A percentile compares a stretch with the other conserved stretches of the same genome.
These are phyloP conservation scores for Scaptomyza parva DNA, from an alignment of 2,888 invertebrate species.

Conservation along the genomic window DNA sequence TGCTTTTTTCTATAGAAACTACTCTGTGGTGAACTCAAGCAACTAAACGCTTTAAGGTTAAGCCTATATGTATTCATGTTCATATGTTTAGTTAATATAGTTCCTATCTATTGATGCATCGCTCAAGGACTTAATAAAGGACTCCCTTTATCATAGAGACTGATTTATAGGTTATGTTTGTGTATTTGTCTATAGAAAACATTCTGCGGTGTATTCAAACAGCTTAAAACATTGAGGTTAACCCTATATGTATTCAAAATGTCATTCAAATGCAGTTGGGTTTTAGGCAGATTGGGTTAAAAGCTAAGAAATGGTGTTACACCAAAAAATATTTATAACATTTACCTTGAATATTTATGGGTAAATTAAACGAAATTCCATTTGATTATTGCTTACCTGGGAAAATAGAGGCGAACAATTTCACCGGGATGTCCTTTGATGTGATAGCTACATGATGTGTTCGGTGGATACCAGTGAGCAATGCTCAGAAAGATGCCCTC, in stretches of 20 bases:
- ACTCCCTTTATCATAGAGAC: too few relatives aligned
- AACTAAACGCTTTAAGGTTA: too few relatives aligned
- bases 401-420: conserved; percentile 95
- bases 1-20: too few relatives aligned
- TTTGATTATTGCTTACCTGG: conserved; percentile 88
- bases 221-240: conserved; percentile 1
- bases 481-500: conserved; percentile 96
- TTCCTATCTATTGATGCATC: too few relatives aligned
- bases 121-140: too few relatives aligned
- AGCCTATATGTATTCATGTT: too few relatives aligned
- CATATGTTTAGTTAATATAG: too few relatives aligned
- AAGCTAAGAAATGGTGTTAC: too few relatives aligned
- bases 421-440: conserved; percentile 94
- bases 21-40: too few relatives aligned
- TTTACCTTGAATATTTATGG: background rate
- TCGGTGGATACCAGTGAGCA: conserved; percentile 97
- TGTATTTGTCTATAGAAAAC: background rate
- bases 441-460: conserved; percentile 95
- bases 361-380: background rate
- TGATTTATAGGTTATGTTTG: too few relatives aligned
- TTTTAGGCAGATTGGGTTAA: background rate
- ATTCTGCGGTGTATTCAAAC: conserved; percentile 1
- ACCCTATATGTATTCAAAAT: background rate
- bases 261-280: background rate
- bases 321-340: too few relatives aligned